Conservation (phyloP, 2,797 vertebrate genomes). For the Astyanax mexicanus region DNA sequence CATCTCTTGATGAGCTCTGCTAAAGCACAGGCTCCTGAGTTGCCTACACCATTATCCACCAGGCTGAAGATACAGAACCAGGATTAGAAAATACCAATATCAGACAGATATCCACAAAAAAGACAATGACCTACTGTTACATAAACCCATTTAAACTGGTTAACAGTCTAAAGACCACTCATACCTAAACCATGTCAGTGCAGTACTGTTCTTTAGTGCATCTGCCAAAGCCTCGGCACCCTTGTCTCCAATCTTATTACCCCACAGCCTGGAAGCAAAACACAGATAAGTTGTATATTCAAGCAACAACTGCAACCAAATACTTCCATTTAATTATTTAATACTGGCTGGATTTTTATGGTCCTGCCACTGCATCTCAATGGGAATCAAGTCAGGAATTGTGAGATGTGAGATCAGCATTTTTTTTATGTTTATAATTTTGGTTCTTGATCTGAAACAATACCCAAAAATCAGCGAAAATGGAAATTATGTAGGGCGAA, state of each 20-base stretch:
- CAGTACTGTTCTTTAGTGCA: conserved; percentile 75
- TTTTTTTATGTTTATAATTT: too few relatives aligned
- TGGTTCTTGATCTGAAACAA: too few relatives aligned
- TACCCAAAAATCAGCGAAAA: too few relatives aligned
- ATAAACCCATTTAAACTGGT: neutral
- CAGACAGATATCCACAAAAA: neutral
- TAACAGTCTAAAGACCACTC: neutral
- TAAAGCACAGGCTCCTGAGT: conserved; percentile 78
- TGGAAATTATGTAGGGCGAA: too few relatives aligned
- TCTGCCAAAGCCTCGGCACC: conserved; percentile 82
- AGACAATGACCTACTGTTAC: neutral
- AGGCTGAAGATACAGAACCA: conserved; percentile 70
- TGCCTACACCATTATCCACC: conserved; percentile 85
- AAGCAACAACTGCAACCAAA: too few relatives aligned
- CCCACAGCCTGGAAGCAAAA: conserved; percentile 82
- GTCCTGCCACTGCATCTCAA: too few relatives aligned
- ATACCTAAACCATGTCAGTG: conserved; percentile 87
- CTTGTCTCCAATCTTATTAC: conserved; percentile 82
- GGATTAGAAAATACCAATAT: neutral
- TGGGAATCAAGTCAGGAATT: too few relatives aligned
- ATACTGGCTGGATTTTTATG: too few relatives aligned
- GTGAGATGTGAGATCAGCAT: too few relatives aligned
- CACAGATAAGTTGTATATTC: neutral
- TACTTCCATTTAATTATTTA: too few relatives aligned
- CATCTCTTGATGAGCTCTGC: conserved; percentile 79